Evolutionary conservation across 2,797 vertebrate genomes (phyloP).

Genomic region (Mus caroli): DNA sequence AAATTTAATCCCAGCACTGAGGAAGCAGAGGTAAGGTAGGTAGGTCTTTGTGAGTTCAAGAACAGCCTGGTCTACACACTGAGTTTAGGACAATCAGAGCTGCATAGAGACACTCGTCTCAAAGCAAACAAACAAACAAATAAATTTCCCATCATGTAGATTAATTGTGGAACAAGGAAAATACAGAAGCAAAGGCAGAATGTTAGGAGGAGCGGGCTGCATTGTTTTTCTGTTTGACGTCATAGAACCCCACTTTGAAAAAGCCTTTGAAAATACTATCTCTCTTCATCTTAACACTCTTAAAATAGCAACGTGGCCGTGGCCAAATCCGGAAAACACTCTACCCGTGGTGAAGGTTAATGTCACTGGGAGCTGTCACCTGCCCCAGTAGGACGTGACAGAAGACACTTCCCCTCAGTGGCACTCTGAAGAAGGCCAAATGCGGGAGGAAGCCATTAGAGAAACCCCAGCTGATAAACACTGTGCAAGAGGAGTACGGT

Average conservation of each 20-base stretch:
- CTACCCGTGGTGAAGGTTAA: neutral
- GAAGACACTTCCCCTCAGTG: neutral
- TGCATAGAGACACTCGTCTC: neutral
- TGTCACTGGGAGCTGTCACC: neutral
- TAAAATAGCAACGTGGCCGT: slow-evolving; percentile 38
- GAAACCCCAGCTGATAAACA: neutral
- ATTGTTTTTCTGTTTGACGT: neutral
- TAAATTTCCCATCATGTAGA: neutral
- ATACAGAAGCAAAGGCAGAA: neutral
- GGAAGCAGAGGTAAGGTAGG: neutral
- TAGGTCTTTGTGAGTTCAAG: neutral
- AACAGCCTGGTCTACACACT: neutral
- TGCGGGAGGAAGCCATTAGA: neutral
- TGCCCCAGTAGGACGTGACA: neutral
- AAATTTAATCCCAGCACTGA: neutral
- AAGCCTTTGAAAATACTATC: slow-evolving; percentile 19
- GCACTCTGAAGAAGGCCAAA: neutral
- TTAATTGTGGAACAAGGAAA: neutral
- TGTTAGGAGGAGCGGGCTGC: neutral
- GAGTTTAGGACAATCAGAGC: neutral
- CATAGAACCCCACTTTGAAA: neutral
- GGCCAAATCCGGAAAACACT: slow-evolving; percentile 22
- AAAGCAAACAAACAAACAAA: neutral
- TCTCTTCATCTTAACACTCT: slow-evolving; percentile 28
- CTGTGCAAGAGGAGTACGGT: neutral